phyloP scores from a whole-genome alignment of 2,888 invertebrate species.

The Acronicta aceris region DNA sequence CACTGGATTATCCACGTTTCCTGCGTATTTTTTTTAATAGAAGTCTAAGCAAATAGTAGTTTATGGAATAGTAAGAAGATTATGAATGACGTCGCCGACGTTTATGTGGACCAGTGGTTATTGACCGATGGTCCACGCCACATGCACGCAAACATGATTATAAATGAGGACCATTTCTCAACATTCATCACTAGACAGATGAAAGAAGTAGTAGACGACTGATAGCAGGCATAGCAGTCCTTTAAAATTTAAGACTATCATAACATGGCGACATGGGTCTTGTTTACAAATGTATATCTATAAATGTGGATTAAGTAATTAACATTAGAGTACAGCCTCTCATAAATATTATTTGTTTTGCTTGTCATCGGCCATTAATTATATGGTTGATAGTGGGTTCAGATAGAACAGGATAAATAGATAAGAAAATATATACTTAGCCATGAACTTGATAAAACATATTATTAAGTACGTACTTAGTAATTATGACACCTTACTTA shows the following conservation, averaged over 20 bases:
- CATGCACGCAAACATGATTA: not conserved
- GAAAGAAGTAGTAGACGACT: slow-evolving; percentile 13
- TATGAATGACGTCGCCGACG: slow-evolving; percentile 4
- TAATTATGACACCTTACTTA: no score
- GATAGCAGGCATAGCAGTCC: not conserved
- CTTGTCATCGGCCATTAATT: slow-evolving; percentile 31
- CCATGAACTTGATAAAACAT: slow-evolving; percentile 60
- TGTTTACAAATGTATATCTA: not conserved
- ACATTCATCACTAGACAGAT: no score
- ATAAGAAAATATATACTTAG: slow-evolving; percentile 40
- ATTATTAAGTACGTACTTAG: slow-evolving; percentile 11
- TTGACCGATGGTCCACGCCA: slow-evolving; percentile 23
- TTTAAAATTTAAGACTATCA: not conserved
- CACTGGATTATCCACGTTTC: slow-evolving; percentile 43
- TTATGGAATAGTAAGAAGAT: slow-evolving; percentile 8
- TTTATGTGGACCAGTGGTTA: slow-evolving; percentile 4
- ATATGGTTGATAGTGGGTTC: slow-evolving; percentile 21
- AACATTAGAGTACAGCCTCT: slow-evolving; percentile 6
- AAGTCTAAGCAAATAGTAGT: slow-evolving; percentile 4
- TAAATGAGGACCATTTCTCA: no score
- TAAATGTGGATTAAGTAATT: slow-evolving; percentile 13
- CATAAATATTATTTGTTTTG: slow-evolving; percentile 30
- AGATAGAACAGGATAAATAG: slow-evolving; percentile 30
- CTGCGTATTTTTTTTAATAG: slow-evolving; percentile 18
- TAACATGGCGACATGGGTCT: not conserved